Base-by-base conservation (phyloP, 2,797 vertebrate genomes). In the Helicolenus hilgendorfi region DNA sequence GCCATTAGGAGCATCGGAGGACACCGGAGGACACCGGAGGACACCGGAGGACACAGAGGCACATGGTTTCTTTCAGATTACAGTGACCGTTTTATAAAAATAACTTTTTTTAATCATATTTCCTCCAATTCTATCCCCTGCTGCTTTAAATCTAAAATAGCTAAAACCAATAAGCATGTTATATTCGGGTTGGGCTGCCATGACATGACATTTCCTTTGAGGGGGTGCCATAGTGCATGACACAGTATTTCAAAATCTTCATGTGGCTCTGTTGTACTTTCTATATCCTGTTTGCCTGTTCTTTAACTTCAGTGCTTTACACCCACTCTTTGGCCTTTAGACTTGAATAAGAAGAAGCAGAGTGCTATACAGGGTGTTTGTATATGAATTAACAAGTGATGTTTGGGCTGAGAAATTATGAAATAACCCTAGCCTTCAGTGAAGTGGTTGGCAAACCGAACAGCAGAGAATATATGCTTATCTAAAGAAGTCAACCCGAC, bases 401-500 rank as follows among this genome's bases (percentile, higher is more conserved):
- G 7, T 45, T 63, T 68, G 35, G 33, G 24, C 35, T 14, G 22
- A 20, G 26, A 67, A 79, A 77, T 73, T 9, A 26, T 59, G 7
- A 74, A 63, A 75, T 3, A 18, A 29, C 24, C 4, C 6, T 9
- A 27, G 55, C 24, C n/a, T 65, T 10, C 6, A 67, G 59, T 14
- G 11, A 64, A 72, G 24, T 33, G n/a, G 1, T 18, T 68, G n/a
- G 49, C 36, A 79, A 79, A 72, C 13, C 11, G 24, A 62, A 7
- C 41, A 77, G 65, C 14, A n/a, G 29, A 29, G 31, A 26, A 77
- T 49, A 76, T 70, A 72, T 64, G 53, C 11, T 38, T 33, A 70
- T 41, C 62, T 80, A 60, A 38, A 81, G 45, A 27, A 67, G 59
- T 75, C 29, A 49, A 65, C 11, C 68, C 70, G 36, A 60, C 38